phyloP scores from a whole-genome alignment of 2,797 vertebrate genomes.

The Ispidina lecontei region DNA sequence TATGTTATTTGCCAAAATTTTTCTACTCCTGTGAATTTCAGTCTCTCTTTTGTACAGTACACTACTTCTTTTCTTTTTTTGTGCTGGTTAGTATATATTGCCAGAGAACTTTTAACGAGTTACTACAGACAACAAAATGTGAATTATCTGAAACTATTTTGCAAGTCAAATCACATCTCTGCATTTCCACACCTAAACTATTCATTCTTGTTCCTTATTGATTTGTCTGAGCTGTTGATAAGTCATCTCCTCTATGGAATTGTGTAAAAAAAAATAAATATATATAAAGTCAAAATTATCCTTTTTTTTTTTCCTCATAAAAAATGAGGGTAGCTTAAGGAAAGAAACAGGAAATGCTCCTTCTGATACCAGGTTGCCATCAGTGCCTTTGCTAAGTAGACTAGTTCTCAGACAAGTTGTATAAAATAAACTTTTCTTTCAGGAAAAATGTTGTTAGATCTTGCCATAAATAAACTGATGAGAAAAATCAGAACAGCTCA shows the following conservation, averaged over 20 bases:
- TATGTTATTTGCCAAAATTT: background rate
- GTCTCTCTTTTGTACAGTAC: background rate
- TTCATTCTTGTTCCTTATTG: background rate
- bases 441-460: background rate
- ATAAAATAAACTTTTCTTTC: slow-evolving; percentile 4
- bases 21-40: background rate
- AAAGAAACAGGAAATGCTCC: slow-evolving; percentile 56
- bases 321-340: background rate
- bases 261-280: fast-evolving
- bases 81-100: background rate
- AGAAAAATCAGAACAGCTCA: background rate
- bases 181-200: background rate
- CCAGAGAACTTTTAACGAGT: background rate
- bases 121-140: background rate
- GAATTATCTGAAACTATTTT: background rate
- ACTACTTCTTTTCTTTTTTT: background rate
- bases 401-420: background rate
- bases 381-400: background rate
- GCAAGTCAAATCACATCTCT: background rate
- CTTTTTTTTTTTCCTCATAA: background rate
- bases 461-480: background rate
- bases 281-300: background rate
- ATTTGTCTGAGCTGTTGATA: background rate
- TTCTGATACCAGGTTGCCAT: slow-evolving; percentile 7
- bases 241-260: background rate